A percentile compares a stretch with the other conserved stretches of the same genome.
Evolutionary conservation across 2,888 invertebrate genomes (phyloP).

Genomic region (Podotricha telesiphe): DNA sequence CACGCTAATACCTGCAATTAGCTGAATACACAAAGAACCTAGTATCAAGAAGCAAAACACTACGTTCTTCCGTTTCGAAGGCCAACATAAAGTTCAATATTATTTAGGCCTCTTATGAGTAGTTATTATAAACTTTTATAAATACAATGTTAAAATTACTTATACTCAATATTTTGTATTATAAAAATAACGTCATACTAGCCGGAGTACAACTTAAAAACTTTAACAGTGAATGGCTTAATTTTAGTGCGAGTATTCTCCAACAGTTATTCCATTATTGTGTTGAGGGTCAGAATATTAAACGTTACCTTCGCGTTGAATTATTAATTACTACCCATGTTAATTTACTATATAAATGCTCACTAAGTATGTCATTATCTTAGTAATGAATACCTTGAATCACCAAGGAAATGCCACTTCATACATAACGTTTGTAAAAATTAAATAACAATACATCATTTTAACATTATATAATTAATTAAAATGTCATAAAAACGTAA

Average conservation of each 20-base stretch:
- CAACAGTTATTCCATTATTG: constrained; percentile 65
- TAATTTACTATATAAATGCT: constrained; percentile 40
- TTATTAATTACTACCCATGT: constrained; percentile 42
- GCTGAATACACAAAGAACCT: too few relatives aligned
- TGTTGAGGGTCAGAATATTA: constrained; percentile 63
- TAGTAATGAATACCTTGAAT: constrained; percentile 17
- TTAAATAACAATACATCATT: neutral
- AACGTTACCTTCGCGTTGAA: constrained; percentile 45
- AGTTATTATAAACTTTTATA: too few relatives aligned
- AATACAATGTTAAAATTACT: too few relatives aligned
- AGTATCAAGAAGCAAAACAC: too few relatives aligned
- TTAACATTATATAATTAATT: neutral
- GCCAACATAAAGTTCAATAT: too few relatives aligned
- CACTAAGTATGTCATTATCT: constrained; percentile 33
- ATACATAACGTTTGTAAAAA: constrained; percentile 3
- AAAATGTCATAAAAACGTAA: neutral
- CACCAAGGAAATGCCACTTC: neutral
- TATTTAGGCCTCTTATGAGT: too few relatives aligned
- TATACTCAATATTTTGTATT: too few relatives aligned
- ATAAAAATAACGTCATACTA: neutral
- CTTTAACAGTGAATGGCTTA: constrained; percentile 19
- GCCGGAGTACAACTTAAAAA: neutral
- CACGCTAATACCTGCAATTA: too few relatives aligned
- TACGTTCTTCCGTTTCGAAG: too few relatives aligned
- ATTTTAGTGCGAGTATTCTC: constrained; percentile 64